Evolutionary conservation across 2,888 invertebrate genomes (phyloP), one percentile per base, ranked within the genome.

Genomic region (Chrysopilus asiliformis): DNA sequence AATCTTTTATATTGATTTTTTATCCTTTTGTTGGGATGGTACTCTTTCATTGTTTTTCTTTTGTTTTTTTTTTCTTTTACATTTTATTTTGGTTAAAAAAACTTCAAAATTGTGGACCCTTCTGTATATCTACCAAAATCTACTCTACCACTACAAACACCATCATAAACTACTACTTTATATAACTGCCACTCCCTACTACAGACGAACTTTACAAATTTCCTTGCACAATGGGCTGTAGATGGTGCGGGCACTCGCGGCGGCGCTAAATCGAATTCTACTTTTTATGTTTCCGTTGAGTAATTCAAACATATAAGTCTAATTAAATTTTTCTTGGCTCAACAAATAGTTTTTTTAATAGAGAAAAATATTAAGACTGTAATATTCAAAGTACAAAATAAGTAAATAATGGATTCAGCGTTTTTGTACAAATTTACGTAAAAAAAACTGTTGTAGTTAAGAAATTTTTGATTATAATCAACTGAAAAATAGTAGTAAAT

Each of bases 211-310:
- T n/a, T n/a, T 47, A 48, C 56, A 47, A 58, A 57, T 49, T 50
- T 57, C 45, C 46, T 59, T 48, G 52, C 59, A 48, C 59, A 60
- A 47, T 60, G 57, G 60, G 52, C 57, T 40, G 53, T 55, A 48
- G 50, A 49, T 47, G 48, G 47, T 42, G 50, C 58, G 37, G 52
- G 53, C 52, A 48, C 54, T 41, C 58, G 58, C 47, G 53, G 49
- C 48, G 53, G 49, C 48, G 53, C 48, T 48, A 60, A 60, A 52
- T 58, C 60, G 24, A 61, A 60, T 53, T 60, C 61, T 17, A 60
- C 56, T 47, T 61, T 61, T 50, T 60, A 61, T 49, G 59, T 61
- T 46, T 59, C 58, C 45, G 58, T 57, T 52, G 58, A 60, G 43
- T 57, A 57, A 45, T 53, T 42, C 51, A 39, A 36, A n/a, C n/a